These are phyloP conservation scores for Chitala chitala DNA, from an alignment of 2,113 vertebrate genomes.

Conservation along the genomic window DNA sequence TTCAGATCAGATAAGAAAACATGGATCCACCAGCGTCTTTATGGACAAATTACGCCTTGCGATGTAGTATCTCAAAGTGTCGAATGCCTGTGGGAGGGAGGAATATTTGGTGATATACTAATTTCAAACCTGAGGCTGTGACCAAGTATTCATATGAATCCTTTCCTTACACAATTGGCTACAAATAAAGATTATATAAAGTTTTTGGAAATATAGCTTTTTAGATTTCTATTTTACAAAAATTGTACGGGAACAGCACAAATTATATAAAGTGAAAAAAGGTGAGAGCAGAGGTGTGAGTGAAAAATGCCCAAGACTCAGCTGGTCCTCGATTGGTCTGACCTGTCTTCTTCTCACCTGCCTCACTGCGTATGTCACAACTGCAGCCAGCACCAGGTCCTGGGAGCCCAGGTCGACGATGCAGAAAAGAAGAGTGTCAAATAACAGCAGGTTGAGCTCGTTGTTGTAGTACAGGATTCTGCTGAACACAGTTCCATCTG, in stretches of 20 bases:
- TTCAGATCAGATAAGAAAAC: conserved; percentile 35
- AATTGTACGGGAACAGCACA: too few relatives aligned
- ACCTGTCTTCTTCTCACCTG: too few relatives aligned
- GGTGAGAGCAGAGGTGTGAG: not conserved
- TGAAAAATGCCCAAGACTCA: not conserved
- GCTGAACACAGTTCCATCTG: conserved; percentile 26
- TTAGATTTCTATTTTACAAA: too few relatives aligned
- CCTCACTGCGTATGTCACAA: conserved; percentile 27
- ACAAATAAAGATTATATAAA: too few relatives aligned
- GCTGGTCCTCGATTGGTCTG: too few relatives aligned
- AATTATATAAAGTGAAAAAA: too few relatives aligned
- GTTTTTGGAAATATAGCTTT: too few relatives aligned
- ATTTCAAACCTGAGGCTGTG: not conserved
- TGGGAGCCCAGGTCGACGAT: conserved; percentile 24
- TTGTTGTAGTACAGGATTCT: conserved; percentile 32
- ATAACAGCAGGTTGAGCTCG: conserved; percentile 28
- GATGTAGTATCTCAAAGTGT: not conserved
- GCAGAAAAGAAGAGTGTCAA: conserved; percentile 21
- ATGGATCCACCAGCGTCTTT: conserved; percentile 37
- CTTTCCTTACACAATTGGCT: too few relatives aligned
- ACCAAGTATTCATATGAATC: too few relatives aligned
- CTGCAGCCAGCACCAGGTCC: too few relatives aligned
- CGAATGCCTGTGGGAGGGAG: conserved; percentile 3
- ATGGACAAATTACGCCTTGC: conserved; percentile 35
- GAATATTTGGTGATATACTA: too few relatives aligned